Conservation (phyloP, 2,888 invertebrate species). For the Clunio marinus region DNA sequence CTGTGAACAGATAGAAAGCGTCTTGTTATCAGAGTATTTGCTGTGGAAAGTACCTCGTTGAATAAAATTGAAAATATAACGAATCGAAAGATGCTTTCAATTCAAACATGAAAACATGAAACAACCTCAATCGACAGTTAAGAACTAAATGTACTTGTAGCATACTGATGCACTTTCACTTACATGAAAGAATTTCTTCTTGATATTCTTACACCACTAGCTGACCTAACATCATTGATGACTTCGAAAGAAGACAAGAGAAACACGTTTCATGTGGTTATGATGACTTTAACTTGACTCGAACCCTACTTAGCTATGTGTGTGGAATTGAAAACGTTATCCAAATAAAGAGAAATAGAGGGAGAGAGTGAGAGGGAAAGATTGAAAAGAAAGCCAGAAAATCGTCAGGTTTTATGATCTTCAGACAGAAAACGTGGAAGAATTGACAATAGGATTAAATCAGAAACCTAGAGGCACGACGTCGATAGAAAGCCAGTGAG, state of each 20-base stretch:
- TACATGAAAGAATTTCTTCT: slow-evolving; percentile 31
- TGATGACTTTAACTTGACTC: not conserved
- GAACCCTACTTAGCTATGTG: no score
- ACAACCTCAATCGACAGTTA: not conserved
- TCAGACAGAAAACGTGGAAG: not conserved
- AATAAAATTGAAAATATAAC: not conserved
- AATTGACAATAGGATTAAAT: slow-evolving; percentile 20
- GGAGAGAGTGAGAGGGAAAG: not conserved
- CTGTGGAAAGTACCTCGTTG: not conserved
- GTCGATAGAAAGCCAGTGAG: slow-evolving; percentile 3
- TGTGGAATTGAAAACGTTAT: slow-evolving; percentile 1
- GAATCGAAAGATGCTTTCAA: not conserved
- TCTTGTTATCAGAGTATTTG: not conserved
- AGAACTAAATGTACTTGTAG: not conserved
- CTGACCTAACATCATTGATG: no score
- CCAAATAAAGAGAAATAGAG: not conserved
- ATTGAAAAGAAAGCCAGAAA: not conserved
- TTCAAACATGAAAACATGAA: not conserved
- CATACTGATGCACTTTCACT: slow-evolving; percentile 24
- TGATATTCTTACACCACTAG: not conserved
- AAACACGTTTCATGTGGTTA: slow-evolving; percentile 31
- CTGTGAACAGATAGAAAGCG: not conserved
- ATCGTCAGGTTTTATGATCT: slow-evolving; percentile 24
- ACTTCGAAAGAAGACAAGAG: slow-evolving; percentile 17
- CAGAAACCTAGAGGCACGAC: not conserved